phyloP scores from a whole-genome alignment of 2,113 vertebrate genomes.

The Ia io region DNA sequence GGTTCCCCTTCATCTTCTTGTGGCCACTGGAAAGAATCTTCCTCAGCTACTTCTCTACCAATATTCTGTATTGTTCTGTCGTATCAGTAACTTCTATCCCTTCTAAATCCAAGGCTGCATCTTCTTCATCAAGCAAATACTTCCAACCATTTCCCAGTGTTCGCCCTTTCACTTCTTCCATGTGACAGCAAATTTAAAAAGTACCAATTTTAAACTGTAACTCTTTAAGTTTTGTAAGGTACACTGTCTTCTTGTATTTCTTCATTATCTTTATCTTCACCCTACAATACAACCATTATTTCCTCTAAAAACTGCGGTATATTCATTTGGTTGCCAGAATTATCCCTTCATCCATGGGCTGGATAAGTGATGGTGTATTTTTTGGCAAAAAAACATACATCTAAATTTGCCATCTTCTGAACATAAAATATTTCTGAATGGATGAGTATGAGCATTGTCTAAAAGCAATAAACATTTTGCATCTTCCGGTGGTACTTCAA shows the following conservation, averaged over 20 bases:
- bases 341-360: not conserved
- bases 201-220: not conserved
- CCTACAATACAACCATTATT: not conserved
- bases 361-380: not conserved
- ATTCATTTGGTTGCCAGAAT: not conserved
- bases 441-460: not conserved
- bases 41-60: not conserved
- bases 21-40: not conserved
- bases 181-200: not conserved
- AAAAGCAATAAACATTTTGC: not conserved
- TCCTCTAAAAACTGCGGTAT: not conserved
- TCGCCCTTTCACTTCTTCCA: not conserved
- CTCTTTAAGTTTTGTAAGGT: not conserved
- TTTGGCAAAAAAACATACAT: not conserved
- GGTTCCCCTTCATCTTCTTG: not conserved
- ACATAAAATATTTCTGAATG: not conserved
- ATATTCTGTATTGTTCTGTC: not conserved
- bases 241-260: not conserved
- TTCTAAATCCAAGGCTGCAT: not conserved
- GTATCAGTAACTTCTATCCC: not conserved
- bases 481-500: not conserved
- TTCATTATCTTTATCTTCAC: not conserved
- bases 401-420: not conserved
- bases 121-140: not conserved
- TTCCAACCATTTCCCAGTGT: not conserved